phyloP scores from a whole-genome alignment of 2,888 invertebrate genomes.

The Eurytoma californica region DNA sequence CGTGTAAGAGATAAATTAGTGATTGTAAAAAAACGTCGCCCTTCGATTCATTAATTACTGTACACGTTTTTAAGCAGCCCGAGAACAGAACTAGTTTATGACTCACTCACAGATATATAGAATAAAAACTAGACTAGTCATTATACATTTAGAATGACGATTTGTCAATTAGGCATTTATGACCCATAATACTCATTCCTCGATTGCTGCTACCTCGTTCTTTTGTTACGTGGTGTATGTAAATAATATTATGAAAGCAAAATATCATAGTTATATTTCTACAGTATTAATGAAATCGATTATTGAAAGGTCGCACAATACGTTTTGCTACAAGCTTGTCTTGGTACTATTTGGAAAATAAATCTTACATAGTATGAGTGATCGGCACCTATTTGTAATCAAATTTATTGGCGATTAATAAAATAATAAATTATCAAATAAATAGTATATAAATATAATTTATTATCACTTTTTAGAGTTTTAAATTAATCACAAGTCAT shows the following conservation, averaged over 20 bases:
- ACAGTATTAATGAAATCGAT: neutral
- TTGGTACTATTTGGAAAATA: constrained; percentile 42
- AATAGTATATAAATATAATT: no score
- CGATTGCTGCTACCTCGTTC: no score
- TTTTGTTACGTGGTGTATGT: no score
- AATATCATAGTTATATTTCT: neutral
- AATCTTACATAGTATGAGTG: neutral
- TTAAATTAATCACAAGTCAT: neutral
- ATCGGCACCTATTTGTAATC: no score
- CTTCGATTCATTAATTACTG: constrained; percentile 14
- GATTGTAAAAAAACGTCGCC: constrained; percentile 18
- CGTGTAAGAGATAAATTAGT: constrained; percentile 7
- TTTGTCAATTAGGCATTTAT: constrained; percentile 46
- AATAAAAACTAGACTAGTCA: constrained; percentile 38
- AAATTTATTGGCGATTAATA: no score
- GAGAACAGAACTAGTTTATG: constrained; percentile 23
- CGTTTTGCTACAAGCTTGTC: neutral
- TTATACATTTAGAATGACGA: constrained; percentile 47
- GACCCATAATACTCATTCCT: constrained; percentile 25
- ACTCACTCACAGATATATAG: constrained; percentile 31
- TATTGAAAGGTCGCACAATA: constrained; percentile 11
- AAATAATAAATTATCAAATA: no score
- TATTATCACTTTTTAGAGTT: neutral
- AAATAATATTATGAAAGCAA: neutral
- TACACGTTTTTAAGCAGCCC: constrained; percentile 14